These are phyloP conservation scores for Drosophila mulleri DNA, from an alignment of 2,888 invertebrate genomes.

Conservation along the genomic window DNA sequence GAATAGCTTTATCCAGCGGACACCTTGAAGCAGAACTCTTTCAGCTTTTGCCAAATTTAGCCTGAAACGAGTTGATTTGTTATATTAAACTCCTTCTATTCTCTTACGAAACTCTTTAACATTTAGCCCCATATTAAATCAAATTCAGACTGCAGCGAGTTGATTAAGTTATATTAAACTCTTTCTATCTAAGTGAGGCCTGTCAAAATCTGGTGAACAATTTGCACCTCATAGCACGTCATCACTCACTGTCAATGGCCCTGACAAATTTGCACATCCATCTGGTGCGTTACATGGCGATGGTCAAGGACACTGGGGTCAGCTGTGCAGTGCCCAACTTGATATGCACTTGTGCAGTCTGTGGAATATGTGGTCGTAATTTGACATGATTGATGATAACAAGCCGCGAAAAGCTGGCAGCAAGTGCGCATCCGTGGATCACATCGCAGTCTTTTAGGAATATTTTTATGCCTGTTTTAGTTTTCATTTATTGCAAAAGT, in stretches of 20 bases:
- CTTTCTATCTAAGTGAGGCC: slow-evolving; percentile 1
- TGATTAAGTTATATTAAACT: background rate
- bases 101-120: no score
- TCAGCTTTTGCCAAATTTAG: background rate
- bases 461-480: background rate
- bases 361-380: slow-evolving; percentile 22
- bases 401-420: slow-evolving; percentile 35
- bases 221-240: slow-evolving; percentile 27
- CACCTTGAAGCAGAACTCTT: background rate
- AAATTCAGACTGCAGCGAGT: background rate
- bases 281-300: slow-evolving; percentile 7
- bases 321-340: slow-evolving; percentile 13
- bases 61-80: background rate
- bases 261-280: slow-evolving; percentile 39
- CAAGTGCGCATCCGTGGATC: background rate
- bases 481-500: slow-evolving; percentile 4
- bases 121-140: no score
- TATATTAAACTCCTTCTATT: no score
- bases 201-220: slow-evolving; percentile 20
- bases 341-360: slow-evolving; percentile 45
- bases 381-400: slow-evolving; percentile 60
- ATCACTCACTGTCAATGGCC: slow-evolving; percentile 46
- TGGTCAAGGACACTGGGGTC: slow-evolving; percentile 58
- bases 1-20: background rate
- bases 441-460: slow-evolving; percentile 1